Evolutionary conservation across 2,113 vertebrate genomes (phyloP).

Genomic region (Eidolon helvum): DNA sequence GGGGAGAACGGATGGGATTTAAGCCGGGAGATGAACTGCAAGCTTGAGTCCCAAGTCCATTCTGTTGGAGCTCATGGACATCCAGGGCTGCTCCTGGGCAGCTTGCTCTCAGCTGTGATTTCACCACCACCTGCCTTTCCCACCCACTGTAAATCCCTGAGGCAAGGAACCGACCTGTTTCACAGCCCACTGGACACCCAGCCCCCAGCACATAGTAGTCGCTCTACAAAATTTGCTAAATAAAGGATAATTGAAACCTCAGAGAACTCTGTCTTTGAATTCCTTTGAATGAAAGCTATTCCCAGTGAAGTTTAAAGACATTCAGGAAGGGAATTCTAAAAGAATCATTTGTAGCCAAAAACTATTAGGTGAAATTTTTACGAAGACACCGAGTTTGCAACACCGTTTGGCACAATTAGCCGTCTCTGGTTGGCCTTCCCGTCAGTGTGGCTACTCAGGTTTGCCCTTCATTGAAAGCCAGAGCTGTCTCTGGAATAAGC

Average conservation of each 20-base stretch:
- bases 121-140: not conserved
- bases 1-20: accelerated
- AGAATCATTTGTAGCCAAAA: not conserved
- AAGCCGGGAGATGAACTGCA: not conserved
- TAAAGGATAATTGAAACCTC: not conserved
- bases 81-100: accelerated
- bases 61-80: not conserved
- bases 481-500: slow-evolving; percentile 2
- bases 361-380: not conserved
- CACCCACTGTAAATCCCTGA: not conserved
- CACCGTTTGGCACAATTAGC: accelerated
- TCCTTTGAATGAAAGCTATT: not conserved
- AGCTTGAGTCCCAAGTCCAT: accelerated
- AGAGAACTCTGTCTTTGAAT: not conserved
- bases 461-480: not conserved
- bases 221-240: not conserved
- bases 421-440: not conserved
- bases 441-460: slow-evolving; percentile 22
- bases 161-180: not conserved
- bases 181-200: accelerated
- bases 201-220: not conserved
- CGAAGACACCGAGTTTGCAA: not conserved
- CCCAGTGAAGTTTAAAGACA: not conserved
- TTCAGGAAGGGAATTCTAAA: no score
- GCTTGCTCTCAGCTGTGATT: not conserved